phyloP scores from a whole-genome alignment of 2,797 vertebrate genomes.

The Botia almorhae region DNA sequence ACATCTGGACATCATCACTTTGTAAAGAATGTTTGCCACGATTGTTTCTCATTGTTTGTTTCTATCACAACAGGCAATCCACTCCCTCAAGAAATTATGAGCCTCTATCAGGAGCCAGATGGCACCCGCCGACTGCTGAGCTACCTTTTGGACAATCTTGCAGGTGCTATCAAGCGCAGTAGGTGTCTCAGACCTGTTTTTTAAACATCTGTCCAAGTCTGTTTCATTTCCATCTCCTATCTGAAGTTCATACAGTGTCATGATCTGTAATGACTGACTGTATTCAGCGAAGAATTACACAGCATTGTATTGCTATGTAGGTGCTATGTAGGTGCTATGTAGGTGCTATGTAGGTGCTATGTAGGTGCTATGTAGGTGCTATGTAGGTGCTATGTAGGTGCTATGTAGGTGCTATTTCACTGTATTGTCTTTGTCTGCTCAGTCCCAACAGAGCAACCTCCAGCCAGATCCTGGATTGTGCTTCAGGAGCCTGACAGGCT shows the following conservation, averaged over 20 bases:
- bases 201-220: neutral
- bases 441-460: slow-evolving; percentile 94
- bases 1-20: neutral
- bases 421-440: slow-evolving; percentile 13
- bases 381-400: no score
- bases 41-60: neutral
- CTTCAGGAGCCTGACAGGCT: slow-evolving; percentile 91
- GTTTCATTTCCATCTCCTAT: neutral
- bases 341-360: no score
- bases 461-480: slow-evolving; percentile 94
- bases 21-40: neutral
- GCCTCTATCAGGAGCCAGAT: slow-evolving; percentile 96
- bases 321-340: neutral
- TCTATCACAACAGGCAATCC: slow-evolving; percentile 86
- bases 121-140: slow-evolving; percentile 95
- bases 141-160: slow-evolving; percentile 99
- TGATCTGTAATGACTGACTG: neutral
- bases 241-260: neutral
- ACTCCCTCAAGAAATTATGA: slow-evolving; percentile 97
- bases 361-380: no score
- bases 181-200: slow-evolving; percentile 70
- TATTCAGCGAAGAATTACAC: neutral
- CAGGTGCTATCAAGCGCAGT: slow-evolving; percentile 94
- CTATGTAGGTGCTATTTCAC: no score
- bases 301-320: neutral